These are phyloP conservation scores for Avahi laniger DNA, from an alignment of 2,797 vertebrate species.

Conservation along the genomic window DNA sequence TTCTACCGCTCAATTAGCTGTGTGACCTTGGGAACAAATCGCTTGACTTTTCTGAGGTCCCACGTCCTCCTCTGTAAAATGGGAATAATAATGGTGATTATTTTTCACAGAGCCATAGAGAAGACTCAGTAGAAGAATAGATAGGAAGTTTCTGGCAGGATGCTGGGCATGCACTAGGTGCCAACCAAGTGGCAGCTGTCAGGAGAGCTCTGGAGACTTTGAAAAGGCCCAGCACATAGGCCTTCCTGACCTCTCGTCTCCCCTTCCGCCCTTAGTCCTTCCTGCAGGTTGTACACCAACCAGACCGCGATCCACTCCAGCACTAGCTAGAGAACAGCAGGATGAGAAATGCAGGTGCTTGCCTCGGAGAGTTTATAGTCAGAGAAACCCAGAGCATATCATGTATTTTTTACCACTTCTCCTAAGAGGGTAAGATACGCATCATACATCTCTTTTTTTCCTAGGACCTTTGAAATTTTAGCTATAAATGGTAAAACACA, in stretches of 20 bases:
- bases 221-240: background rate
- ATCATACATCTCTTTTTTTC: background rate
- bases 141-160: background rate
- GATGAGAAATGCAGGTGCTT: background rate
- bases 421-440: background rate
- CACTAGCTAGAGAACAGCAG: background rate
- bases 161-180: background rate
- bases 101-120: background rate
- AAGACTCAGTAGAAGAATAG: background rate
- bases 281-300: background rate
- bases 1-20: background rate
- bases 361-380: background rate
- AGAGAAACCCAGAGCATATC: background rate
- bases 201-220: background rate
- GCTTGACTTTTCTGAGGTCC: background rate
- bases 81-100: background rate
- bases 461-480: conserved; percentile 58
- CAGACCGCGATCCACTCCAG: background rate
- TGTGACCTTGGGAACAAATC: background rate
- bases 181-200: background rate
- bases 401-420: background rate
- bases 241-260: background rate
- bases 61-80: background rate
- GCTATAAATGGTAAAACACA: conserved; percentile 64
- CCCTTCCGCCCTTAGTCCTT: background rate